Percentiles rank a stretch among this genome's conserved stretches.
Conservation (phyloP, 2,113 vertebrate genomes). For the Gulo gulo region DNA sequence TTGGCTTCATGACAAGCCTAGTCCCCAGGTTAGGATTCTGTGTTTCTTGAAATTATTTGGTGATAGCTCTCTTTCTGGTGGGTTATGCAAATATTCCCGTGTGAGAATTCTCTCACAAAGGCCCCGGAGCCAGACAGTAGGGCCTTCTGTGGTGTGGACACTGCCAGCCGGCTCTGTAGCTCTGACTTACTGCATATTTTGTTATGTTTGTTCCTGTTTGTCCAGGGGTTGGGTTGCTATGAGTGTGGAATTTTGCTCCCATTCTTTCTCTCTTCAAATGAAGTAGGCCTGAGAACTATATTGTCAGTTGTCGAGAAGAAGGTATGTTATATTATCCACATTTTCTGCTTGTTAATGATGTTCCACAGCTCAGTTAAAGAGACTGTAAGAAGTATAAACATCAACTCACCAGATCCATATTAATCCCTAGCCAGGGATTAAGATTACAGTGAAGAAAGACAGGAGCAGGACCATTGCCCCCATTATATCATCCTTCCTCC, state of each 20-base stretch:
- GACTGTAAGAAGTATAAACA: neutral
- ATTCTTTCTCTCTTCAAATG: neutral
- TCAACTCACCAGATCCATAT: neutral
- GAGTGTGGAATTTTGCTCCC: neutral
- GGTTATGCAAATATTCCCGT: neutral
- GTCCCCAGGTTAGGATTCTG: neutral
- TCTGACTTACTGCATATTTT: neutral
- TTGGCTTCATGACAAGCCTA: neutral
- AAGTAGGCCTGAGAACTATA: neutral
- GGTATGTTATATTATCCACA: neutral
- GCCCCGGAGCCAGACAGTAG: neutral
- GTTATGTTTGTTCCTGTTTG: neutral
- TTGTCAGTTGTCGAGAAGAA: conserved; percentile 13
- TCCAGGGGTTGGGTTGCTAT: neutral
- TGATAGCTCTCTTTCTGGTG: neutral
- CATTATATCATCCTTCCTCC: neutral
- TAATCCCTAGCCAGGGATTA: neutral
- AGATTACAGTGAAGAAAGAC: neutral
- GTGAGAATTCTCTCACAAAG: conserved; percentile 13
- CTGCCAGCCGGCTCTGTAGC: neutral
- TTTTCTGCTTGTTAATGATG: conserved; percentile 25
- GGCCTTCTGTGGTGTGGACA: neutral
- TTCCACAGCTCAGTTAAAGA: neutral
- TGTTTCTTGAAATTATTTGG: neutral
- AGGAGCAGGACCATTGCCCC: neutral